Percentiles rank a stretch among this genome's conserved stretches.
Evolutionary conservation across 53 echinoderm and acorn worm species (phyloP).

Genomic region (Holothuria scabra): DNA sequence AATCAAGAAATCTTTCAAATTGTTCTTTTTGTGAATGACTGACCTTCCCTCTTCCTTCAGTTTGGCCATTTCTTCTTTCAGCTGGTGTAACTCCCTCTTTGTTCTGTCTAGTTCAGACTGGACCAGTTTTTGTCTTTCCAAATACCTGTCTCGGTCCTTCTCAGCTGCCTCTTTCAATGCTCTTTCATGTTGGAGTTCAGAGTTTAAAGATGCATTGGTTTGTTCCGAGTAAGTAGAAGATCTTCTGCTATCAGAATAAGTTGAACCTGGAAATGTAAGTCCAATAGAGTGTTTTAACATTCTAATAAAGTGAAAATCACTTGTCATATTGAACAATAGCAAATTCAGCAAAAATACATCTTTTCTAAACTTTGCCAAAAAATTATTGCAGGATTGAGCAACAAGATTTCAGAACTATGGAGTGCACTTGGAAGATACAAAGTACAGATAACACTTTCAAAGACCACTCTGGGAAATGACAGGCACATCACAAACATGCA

Average conservation of each 20-base stretch:
- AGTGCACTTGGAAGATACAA: too few species aligned
- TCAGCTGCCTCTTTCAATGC: conserved; percentile 27
- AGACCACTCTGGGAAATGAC: too few species aligned
- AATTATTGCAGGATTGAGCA: too few species aligned
- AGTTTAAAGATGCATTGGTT: not conserved
- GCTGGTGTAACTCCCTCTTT: conserved; percentile 60
- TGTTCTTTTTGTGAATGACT: not conserved
- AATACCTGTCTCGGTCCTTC: conserved; percentile 53
- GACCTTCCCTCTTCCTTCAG: conserved; percentile 62
- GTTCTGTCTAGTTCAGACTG: conserved; percentile 72
- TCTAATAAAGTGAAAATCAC: too few species aligned
- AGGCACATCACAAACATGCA: too few species aligned
- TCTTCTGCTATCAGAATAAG: conserved; percentile 21
- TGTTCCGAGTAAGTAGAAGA: conserved; percentile 27
- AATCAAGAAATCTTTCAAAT: too few species aligned
- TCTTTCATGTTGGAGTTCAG: conserved; percentile 1
- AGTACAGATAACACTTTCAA: too few species aligned
- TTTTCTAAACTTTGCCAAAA: too few species aligned
- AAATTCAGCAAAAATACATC: too few species aligned
- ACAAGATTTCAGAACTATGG: too few species aligned
- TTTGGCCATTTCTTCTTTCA: conserved; percentile 55
- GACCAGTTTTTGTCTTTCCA: conserved; percentile 39
- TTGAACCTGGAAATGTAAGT: not conserved
- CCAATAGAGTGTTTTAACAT: not conserved
- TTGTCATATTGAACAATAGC: too few species aligned